Conservation (phyloP, 2,888 invertebrate species). For the Lottia gigantea region DNA sequence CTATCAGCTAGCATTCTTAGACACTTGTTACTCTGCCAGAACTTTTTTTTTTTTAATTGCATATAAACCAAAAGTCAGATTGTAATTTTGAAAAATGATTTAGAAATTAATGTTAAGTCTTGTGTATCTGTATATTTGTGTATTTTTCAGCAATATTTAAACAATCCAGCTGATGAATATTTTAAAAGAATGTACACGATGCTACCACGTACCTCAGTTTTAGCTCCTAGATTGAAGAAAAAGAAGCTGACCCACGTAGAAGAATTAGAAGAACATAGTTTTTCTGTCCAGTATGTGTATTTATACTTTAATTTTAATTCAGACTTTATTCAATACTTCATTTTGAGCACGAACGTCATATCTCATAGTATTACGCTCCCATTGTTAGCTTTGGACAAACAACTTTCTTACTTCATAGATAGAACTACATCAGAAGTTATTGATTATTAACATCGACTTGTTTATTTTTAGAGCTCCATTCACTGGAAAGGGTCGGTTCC, state of each 20-base stretch:
- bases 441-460: background rate
- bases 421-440: too few relatives aligned
- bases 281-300: conserved; percentile 59
- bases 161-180: conserved; percentile 60
- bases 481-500: conserved; percentile 52
- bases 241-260: conserved; percentile 57
- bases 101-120: too few relatives aligned
- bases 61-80: too few relatives aligned
- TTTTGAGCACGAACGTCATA: too few relatives aligned
- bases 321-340: too few relatives aligned
- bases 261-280: conserved; percentile 59
- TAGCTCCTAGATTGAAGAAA: conserved; percentile 45
- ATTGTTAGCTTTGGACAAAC: too few relatives aligned
- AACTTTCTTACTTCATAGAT: too few relatives aligned
- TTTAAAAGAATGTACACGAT: conserved; percentile 60
- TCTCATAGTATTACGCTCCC: too few relatives aligned
- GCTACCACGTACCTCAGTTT: conserved; percentile 57
- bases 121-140: background rate
- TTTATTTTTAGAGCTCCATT: conserved; percentile 47
- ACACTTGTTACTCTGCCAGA: too few relatives aligned
- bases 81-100: too few relatives aligned
- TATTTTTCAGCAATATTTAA: conserved; percentile 48
- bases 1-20: too few relatives aligned
- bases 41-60: too few relatives aligned
- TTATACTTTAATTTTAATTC: background rate